Conservation (phyloP, 2,888 invertebrate genomes). For the Callimorpha dominula region DNA sequence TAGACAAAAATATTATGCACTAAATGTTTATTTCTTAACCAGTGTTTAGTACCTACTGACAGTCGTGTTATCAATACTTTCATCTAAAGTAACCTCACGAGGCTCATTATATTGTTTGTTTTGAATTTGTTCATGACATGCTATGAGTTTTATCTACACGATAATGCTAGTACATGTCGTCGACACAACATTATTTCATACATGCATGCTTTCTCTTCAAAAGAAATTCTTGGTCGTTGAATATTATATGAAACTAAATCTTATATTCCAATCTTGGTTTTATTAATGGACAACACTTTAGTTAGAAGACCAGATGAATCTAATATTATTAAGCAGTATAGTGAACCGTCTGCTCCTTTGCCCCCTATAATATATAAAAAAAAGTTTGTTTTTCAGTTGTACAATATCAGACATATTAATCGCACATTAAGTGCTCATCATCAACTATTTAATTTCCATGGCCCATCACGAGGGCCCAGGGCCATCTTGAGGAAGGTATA, state of each 20-base stretch:
- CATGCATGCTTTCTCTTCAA: constrained; percentile 45
- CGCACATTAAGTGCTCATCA: no score
- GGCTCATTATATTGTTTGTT: constrained; percentile 37
- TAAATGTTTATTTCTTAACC: constrained; percentile 22
- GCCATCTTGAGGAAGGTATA: no score
- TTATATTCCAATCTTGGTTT: not conserved
- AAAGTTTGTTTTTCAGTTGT: no score
- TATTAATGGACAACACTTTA: not conserved
- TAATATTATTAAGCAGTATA: no score
- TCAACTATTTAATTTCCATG: no score
- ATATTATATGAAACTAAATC: constrained; percentile 5
- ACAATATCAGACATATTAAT: no score
- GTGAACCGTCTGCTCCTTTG: no score
- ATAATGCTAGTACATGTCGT: constrained; percentile 41
- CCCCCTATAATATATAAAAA: no score
- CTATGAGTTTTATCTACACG: constrained; percentile 48
- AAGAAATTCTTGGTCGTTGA: constrained; percentile 36
- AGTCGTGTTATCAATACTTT: constrained; percentile 58
- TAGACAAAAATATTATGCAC: no score
- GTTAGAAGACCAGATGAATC: not conserved
- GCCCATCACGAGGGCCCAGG: no score
- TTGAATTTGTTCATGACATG: constrained; percentile 36
- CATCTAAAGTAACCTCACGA: constrained; percentile 59
- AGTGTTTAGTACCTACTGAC: constrained; percentile 39
- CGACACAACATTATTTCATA: constrained; percentile 23